A percentile compares a stretch with the other conserved stretches of the same genome.
Conservation (phyloP, 2,797 vertebrate species). For the Gobionotothen gibberifrons region DNA sequence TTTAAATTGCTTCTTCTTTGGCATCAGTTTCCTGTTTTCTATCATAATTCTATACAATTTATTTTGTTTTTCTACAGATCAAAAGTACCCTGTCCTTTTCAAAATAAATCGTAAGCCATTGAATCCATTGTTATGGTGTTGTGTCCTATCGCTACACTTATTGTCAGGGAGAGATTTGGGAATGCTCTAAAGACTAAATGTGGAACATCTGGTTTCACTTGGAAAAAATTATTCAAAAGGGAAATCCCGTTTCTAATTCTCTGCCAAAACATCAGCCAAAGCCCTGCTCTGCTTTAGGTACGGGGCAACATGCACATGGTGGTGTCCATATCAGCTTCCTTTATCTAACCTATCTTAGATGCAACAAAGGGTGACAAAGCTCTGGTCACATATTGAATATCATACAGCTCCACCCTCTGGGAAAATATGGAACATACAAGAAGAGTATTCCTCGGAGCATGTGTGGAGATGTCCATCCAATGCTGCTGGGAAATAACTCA, state of each 20-base stretch:
- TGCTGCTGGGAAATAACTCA: not conserved
- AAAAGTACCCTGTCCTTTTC: conserved; percentile 1
- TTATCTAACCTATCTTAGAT: not conserved
- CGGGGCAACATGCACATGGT: not conserved
- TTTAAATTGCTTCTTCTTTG: not conserved
- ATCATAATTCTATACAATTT: conserved; percentile 7
- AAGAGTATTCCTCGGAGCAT: not conserved
- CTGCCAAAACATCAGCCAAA: not conserved
- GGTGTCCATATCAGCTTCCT: not conserved
- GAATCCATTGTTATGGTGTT: not conserved
- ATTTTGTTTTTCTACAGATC: conserved; percentile 44
- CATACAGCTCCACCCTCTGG: conserved; percentile 42
- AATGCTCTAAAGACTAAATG: conserved; percentile 5
- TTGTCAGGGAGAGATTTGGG: conserved; percentile 18
- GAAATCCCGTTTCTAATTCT: conserved; percentile 6
- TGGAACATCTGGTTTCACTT: conserved; percentile 64
- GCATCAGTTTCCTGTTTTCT: not conserved
- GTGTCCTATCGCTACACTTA: not conserved
- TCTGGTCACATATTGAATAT: no score
- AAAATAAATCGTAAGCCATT: conserved; percentile 29
- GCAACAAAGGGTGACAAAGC: not conserved
- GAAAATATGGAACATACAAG: not conserved
- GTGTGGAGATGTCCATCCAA: conserved; percentile 23
- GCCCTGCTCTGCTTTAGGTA: not conserved
- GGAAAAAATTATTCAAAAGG: conserved; percentile 43